phyloP scores from a whole-genome alignment of 2,113 vertebrate genomes.

The Petromus typicus region DNA sequence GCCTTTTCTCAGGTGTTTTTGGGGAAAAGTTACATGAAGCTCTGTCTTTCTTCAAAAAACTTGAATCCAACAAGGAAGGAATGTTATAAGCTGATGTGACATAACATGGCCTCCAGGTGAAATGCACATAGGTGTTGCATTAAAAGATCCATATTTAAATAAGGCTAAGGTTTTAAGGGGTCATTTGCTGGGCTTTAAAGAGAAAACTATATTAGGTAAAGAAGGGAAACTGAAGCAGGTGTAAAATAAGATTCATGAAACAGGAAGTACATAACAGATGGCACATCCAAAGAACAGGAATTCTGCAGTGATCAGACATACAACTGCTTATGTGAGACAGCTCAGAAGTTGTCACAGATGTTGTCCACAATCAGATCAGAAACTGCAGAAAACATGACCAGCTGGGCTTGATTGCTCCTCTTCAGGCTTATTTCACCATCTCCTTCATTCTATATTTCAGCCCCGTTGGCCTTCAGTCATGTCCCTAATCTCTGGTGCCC shows the following conservation, averaged over 20 bases:
- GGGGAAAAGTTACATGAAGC: neutral
- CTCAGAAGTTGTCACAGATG: neutral
- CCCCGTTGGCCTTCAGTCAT: neutral
- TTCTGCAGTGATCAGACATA: neutral
- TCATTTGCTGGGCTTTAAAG: neutral
- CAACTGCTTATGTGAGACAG: neutral
- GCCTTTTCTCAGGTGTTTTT: neutral
- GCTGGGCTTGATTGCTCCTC: fast-evolving
- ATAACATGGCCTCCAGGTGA: neutral
- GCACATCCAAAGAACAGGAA: neutral
- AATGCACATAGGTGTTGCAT: neutral
- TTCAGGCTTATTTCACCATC: neutral
- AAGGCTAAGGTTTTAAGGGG: neutral
- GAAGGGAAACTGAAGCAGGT: neutral
- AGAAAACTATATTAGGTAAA: neutral
- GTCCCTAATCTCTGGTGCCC: neutral
- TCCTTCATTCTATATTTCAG: neutral
- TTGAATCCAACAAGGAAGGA: neutral
- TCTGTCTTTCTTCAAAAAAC: neutral
- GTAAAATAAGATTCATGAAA: neutral
- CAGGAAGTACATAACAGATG: neutral
- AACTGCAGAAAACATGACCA: neutral
- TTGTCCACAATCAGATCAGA: neutral
- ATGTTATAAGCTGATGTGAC: neutral
- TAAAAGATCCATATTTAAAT: neutral